These are phyloP conservation scores for Nipponacmea schrenckii DNA, from an alignment of 2,888 invertebrate species.

Conservation along the genomic window DNA sequence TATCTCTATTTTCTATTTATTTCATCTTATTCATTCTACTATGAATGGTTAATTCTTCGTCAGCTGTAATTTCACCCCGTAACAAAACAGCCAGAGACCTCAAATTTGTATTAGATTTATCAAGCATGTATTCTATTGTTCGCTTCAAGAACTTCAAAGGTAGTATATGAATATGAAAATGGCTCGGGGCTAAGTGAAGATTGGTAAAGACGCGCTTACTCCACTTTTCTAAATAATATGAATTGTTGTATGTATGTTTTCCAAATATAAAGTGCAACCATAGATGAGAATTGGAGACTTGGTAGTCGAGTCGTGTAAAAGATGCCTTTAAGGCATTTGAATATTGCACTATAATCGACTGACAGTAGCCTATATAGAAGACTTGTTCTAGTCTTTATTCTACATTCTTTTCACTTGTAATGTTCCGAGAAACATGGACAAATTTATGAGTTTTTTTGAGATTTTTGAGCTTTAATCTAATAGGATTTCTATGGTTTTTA, in stretches of 20 bases:
- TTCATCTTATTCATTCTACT: neutral
- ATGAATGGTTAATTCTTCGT: neutral
- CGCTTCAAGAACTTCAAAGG: slow-evolving; percentile 11
- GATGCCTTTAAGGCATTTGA: slow-evolving; percentile 22
- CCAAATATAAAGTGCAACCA: slow-evolving; percentile 13
- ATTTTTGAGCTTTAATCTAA: too few species aligned
- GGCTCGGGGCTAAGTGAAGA: slow-evolving; percentile 13
- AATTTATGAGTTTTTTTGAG: too few species aligned
- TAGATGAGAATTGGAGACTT: slow-evolving; percentile 8
- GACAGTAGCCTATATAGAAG: neutral
- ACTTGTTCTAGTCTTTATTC: neutral
- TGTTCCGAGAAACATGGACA: neutral
- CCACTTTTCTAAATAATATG: slow-evolving; percentile 2
- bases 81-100: neutral
- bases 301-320: slow-evolving; percentile 5
- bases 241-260: slow-evolving; percentile 20
- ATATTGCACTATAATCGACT: neutral
- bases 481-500: neutral
- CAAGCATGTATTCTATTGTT: slow-evolving; percentile 10
- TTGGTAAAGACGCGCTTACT: slow-evolving; percentile 11
- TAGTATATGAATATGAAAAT: slow-evolving; percentile 17
- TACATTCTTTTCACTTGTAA: neutral
- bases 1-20: slow-evolving; percentile 3
- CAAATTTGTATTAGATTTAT: slow-evolving; percentile 14
- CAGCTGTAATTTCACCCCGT: slow-evolving; percentile 1